Evolutionary conservation across 2,888 invertebrate species (phyloP), one percentile per base, ranked within the genome.

Genomic region (Rhimphoctona megacephalus): DNA sequence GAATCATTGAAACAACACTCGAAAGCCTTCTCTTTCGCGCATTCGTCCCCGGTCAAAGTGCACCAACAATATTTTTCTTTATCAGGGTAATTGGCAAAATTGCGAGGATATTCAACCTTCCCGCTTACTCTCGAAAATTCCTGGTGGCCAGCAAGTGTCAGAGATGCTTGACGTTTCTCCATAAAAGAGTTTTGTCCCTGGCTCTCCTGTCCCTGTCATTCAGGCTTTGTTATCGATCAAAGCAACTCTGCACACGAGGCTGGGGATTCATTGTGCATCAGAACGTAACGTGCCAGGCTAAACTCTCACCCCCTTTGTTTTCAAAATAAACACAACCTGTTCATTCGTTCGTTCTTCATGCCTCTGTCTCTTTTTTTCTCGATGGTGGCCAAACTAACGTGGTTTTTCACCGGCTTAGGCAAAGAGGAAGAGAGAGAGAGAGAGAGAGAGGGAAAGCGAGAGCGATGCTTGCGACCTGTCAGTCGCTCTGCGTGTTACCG

Each of bases 321-420:
- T 93, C 92, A 93, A 85, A 91, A 92, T 92, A 93, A 93, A 93
- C 92, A 93, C 91, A 92, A 93, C 93, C 93, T 93, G 93, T 91
- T 91, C 91, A 88, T 81, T 85, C 87, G 93, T 91, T 91, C 91
- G 88, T 81, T 86, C 88, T 67, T 36, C 22, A 39, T 67, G 8
- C 88, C 81, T 61, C 52, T 36, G 9, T 14, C 57, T 89, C 22
- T 72, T 11, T 64, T n/a, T 73, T 64, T 67, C 72, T 72, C 76
- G 73, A 78, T 61, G 52, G 36, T 66, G 77, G 66, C 72, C 83
- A 82, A 90, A 92, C 91, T 90, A 90, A 92, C 17, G 19, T 17
- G 43, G 4, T 19, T 30, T 17, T 49, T 19, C 30, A 30, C 17
- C 30, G 25, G 30, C 17, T 11, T 11, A 6, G 17, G 61, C 61